Percentiles rank a stretch among this genome's conserved stretches.
phyloP scores from a whole-genome alignment of 1,140 invertebrate species.

The Camponotus vicinus region DNA sequence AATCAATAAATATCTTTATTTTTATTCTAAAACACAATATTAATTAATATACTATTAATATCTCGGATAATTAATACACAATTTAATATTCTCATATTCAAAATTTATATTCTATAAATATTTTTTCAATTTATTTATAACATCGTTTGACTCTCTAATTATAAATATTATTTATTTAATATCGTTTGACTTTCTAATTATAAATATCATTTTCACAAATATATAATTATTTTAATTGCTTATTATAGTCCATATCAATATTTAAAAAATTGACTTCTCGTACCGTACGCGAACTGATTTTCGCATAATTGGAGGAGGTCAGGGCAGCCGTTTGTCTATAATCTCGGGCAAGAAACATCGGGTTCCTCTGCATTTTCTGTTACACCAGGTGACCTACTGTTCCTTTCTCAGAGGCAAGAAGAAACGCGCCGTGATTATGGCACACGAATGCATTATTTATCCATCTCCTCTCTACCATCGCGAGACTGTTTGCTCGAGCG shows the following conservation, averaged over 20 bases:
- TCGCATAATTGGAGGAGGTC: conserved; percentile 61
- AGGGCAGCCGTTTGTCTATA: conserved; percentile 56
- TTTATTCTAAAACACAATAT: neutral
- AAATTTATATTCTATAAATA: too few relatives aligned
- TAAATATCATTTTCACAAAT: neutral
- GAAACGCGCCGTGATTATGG: conserved; percentile 25
- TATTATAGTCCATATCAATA: too few relatives aligned
- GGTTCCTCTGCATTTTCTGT: conserved; percentile 41
- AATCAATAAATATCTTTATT: neutral
- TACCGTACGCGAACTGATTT: neutral
- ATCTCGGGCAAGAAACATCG: conserved; percentile 48
- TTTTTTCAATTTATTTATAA: too few relatives aligned
- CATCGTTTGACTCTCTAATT: neutral
- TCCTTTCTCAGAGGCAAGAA: conserved; percentile 53
- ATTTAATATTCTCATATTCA: too few relatives aligned
- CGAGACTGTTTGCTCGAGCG: neutral
- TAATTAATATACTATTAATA: conserved; percentile 10
- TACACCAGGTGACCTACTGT: conserved; percentile 64
- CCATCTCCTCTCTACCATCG: neutral
- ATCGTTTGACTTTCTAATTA: neutral
- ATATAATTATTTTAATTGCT: conserved; percentile 23
- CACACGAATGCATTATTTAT: conserved; percentile 54
- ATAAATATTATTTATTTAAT: too few relatives aligned
- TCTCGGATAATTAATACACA: neutral
- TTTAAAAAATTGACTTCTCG: neutral